Conservation (phyloP, 2,113 vertebrate species). For the Callithrix jacchus region DNA sequence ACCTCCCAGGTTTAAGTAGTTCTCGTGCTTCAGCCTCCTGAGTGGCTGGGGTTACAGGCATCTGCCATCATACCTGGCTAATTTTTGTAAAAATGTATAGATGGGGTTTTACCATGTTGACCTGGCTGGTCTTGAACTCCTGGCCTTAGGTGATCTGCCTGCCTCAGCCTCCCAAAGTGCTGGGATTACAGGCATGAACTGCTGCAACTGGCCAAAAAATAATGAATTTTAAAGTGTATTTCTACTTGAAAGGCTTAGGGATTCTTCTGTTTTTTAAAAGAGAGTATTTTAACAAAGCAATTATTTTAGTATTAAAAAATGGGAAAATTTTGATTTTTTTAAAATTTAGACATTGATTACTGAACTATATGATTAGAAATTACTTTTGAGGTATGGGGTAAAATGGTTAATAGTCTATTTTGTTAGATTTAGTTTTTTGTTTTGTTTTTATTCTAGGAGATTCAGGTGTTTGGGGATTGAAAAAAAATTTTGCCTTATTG, state of each 20-base stretch:
- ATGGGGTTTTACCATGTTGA: too few relatives aligned
- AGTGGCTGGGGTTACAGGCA: too few relatives aligned
- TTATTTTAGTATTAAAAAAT: slow-evolving; percentile 38
- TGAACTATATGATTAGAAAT: slow-evolving; percentile 14
- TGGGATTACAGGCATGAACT: too few relatives aligned
- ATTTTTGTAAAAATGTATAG: too few relatives aligned
- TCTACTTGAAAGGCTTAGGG: slow-evolving; percentile 26
- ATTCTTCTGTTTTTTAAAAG: background rate
- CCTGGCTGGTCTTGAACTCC: too few relatives aligned
- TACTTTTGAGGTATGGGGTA: background rate
- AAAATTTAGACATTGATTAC: slow-evolving; percentile 17
- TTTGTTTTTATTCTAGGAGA: slow-evolving; percentile 87
- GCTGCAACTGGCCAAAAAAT: background rate
- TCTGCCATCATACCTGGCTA: too few relatives aligned
- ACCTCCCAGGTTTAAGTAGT: too few relatives aligned
- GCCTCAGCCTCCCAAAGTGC: too few relatives aligned
- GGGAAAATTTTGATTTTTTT: background rate
- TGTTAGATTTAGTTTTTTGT: slow-evolving; percentile 62
- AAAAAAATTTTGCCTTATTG: slow-evolving; percentile 98
- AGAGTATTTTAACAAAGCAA: background rate
- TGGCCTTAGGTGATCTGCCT: too few relatives aligned
- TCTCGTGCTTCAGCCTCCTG: too few relatives aligned
- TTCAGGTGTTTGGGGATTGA: slow-evolving; percentile 98
- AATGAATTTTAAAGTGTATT: slow-evolving; percentile 40
- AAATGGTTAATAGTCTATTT: slow-evolving; percentile 1